Percentiles rank a stretch among this genome's conserved stretches.
phyloP scores from a whole-genome alignment of 2,113 vertebrate genomes.

The Pachyramphus minor region DNA sequence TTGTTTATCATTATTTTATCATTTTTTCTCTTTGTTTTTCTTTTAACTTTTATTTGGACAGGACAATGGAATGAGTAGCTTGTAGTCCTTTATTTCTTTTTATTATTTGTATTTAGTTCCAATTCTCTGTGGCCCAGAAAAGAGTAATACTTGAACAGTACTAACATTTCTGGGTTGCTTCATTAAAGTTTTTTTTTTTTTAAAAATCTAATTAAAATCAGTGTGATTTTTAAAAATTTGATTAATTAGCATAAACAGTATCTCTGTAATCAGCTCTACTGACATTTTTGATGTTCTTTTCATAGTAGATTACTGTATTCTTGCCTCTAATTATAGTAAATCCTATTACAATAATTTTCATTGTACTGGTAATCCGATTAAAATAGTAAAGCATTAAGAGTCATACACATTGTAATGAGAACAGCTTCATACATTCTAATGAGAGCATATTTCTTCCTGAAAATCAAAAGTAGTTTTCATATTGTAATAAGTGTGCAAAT shows the following conservation, averaged over 20 bases:
- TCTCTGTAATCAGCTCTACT: background rate
- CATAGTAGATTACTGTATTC: slow-evolving; percentile 21
- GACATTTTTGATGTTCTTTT: slow-evolving; percentile 17
- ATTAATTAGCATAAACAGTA: slow-evolving; percentile 22
- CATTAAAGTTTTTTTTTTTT: background rate
- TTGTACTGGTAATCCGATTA: slow-evolving; percentile 57
- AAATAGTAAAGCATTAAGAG: background rate
- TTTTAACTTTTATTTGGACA: background rate
- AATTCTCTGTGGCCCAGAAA: background rate
- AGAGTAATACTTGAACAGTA: background rate
- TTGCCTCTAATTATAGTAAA: slow-evolving; percentile 57
- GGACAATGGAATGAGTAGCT: background rate
- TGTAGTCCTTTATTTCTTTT: background rate
- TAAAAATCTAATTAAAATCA: background rate
- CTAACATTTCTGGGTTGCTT: background rate
- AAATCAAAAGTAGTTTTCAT: background rate
- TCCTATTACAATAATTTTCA: slow-evolving; percentile 55
- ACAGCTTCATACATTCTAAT: background rate
- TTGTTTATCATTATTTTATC: background rate
- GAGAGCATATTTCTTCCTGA: background rate
- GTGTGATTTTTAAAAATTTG: background rate
- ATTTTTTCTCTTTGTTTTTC: background rate
- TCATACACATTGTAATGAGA: background rate
- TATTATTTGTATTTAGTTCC: background rate
- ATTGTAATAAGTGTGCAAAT: background rate